A percentile compares a stretch with the other conserved stretches of the same genome.
Conservation (phyloP, 2,797 vertebrate genomes). For the Pitangus sulphuratus region DNA sequence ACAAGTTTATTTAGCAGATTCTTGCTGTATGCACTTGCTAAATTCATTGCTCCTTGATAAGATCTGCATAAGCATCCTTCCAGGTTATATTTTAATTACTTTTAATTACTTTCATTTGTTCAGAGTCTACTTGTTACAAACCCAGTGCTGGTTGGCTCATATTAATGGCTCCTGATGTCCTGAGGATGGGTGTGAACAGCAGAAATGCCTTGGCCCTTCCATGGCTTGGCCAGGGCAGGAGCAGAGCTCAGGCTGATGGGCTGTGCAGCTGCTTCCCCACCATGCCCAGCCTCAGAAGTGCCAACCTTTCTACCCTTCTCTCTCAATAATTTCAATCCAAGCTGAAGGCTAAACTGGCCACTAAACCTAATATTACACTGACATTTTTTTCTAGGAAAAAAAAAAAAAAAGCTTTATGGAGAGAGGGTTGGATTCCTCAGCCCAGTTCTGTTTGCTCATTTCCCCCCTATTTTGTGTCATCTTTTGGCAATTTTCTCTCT, state of each 20-base stretch:
- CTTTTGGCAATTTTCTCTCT: not conserved
- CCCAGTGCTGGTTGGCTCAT: not conserved
- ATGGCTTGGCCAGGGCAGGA: not conserved
- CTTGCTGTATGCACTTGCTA: conserved; percentile 8
- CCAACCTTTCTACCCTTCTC: not conserved
- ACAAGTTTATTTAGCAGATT: not conserved
- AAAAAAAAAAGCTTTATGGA: not conserved
- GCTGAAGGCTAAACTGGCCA: not conserved
- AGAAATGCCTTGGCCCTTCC: not conserved
- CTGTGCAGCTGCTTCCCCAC: not conserved
- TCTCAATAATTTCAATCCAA: not conserved
- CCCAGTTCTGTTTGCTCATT: not conserved
- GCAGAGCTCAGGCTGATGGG: not conserved
- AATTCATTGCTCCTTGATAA: conserved; percentile 34
- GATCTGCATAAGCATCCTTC: not conserved
- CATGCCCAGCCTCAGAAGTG: fast-evolving
- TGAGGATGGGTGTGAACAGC: not conserved
- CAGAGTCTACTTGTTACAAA: not conserved
- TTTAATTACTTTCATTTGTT: conserved; percentile 37
- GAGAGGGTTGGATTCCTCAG: not conserved
- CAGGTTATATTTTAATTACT: not conserved
- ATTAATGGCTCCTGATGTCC: not conserved
- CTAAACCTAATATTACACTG: not conserved
- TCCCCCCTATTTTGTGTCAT: not conserved
- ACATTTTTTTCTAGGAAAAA: not conserved